Conservation (phyloP, 1,140 invertebrate genomes). For the Coenobita brevimanus region DNA sequence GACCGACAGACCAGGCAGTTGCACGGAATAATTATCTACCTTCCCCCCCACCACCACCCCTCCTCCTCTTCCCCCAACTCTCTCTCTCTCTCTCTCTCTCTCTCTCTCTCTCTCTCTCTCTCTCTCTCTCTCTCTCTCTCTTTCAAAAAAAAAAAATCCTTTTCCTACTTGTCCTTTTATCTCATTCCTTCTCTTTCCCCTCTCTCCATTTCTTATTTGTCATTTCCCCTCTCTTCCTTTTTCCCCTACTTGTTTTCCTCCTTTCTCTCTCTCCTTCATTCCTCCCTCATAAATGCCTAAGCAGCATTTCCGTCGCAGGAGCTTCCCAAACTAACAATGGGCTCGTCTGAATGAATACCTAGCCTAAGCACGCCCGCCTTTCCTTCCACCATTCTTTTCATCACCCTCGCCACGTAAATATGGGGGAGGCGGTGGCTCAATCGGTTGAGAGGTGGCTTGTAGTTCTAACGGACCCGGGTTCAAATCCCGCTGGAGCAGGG, state of each 20-base stretch:
- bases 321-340: no score
- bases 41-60: neutral
- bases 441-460: no score
- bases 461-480: no score
- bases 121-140: conserved; percentile 1
- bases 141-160: no score
- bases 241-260: neutral
- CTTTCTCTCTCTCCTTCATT: neutral
- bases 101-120: conserved; percentile 3
- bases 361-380: no score
- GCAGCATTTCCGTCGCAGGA: neutral
- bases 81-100: neutral
- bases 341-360: no score
- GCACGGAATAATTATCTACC: no score
- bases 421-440: no score
- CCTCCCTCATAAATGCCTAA: neutral
- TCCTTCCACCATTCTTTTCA: no score
- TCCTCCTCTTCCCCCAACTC: neutral
- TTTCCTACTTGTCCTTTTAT: neutral
- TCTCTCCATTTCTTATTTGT: neutral
- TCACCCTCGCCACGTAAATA: no score
- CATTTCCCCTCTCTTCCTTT: neutral
- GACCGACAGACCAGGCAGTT: no score
- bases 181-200: neutral
- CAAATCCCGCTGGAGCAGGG: no score